Conservation (phyloP, 2,113 vertebrate genomes). For the Spilogale gracilis region DNA sequence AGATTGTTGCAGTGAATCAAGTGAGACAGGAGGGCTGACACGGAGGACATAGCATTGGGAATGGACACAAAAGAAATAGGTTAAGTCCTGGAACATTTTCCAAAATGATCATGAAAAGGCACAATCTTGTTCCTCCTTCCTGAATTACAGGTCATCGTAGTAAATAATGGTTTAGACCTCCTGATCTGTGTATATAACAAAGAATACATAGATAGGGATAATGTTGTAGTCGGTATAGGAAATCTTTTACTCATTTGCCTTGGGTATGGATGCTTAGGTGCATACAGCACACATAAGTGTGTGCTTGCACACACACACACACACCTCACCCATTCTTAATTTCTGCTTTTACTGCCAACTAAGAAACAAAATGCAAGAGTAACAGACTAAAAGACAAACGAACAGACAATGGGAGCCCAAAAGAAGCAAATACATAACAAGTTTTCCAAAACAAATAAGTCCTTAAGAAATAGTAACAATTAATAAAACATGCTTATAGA, state of each 20-base stretch:
- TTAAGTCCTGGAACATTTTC: background rate
- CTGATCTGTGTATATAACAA: background rate
- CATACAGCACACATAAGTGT: background rate
- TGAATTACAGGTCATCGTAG: background rate
- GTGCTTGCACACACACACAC: background rate
- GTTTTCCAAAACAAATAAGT: background rate
- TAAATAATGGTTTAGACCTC: background rate
- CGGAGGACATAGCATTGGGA: background rate
- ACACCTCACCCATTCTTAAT: background rate
- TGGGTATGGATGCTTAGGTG: background rate
- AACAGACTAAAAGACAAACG: background rate
- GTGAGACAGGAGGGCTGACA: background rate
- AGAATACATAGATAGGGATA: background rate
- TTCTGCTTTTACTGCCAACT: background rate
- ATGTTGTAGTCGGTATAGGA: background rate
- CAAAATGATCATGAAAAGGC: background rate
- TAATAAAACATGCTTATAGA: background rate
- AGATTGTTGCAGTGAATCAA: background rate
- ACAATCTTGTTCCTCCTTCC: background rate
- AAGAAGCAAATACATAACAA: background rate
- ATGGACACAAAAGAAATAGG: background rate
- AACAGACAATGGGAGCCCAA: background rate
- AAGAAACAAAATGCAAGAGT: conserved; percentile 14
- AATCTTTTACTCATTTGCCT: background rate
- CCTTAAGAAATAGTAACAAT: background rate